Base-by-base conservation (phyloP, 2,797 vertebrate genomes). In the Acrossocheilus wenchowensis region DNA sequence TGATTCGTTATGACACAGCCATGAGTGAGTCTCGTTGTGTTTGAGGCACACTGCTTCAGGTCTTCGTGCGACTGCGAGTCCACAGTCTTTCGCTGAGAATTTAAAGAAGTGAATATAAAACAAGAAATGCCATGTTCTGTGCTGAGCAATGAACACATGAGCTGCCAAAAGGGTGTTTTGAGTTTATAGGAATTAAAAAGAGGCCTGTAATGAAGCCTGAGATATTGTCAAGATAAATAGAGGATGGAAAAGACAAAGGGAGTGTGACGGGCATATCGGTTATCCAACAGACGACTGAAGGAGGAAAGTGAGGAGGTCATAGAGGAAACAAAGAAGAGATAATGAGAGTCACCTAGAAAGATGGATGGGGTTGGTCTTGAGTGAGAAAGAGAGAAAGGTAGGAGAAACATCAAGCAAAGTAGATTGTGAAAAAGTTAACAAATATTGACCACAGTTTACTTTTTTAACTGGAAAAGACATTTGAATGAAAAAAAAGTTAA, bases 1-100 rank as follows among this genome's bases (percentile, higher is more conserved):
- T 88, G 81, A 89, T 88, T 84, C 36, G 48, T 78, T 78, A 41
- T 88, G 89, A 89, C 87, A 89, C 73, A 71, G 68, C 72, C 12
- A 68, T 62, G 57, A 81, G 41, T 43, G 72, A 83, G 52, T 84
- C 75, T 77, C 54, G 43, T 14, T 34, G 68, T 75, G 21, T 52
- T 87, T 12, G 82, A 60, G 71, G 43, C 66, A 54, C 41, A 64
- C 21, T 64, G 66, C 84, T 83, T 15, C 54, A 17, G 80, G 80
- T 83, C 80, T 62, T 68, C 0, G 2, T 52, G 30, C 21, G 11
- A 30, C 66, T 83, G 43, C 45, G 54, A 89, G 66, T 87, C 26
- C 60, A 81, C 69, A 5, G 50, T 87, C 79, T 60, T 68, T 72
- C 71, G 14, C 73, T n/a, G 21, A 84, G 23, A 39, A 30, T 80